These are phyloP conservation scores for Lithophane leautieri DNA, from an alignment of 2,888 invertebrate species.

Conservation along the genomic window DNA sequence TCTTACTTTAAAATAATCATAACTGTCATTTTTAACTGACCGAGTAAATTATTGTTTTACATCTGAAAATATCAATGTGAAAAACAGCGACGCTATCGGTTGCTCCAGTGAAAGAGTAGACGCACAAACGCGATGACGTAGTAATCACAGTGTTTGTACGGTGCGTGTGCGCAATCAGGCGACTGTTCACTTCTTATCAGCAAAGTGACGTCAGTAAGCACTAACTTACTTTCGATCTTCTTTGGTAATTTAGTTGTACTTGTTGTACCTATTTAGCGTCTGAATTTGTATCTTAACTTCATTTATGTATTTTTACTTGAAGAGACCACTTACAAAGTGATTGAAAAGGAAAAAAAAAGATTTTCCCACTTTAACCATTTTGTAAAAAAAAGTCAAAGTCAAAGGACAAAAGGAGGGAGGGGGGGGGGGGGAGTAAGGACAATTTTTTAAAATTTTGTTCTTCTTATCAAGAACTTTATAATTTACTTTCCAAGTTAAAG, in stretches of 20 bases:
- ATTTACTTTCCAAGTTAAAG: background rate
- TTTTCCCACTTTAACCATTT: background rate
- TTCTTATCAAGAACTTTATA: background rate
- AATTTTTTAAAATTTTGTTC: too few relatives aligned
- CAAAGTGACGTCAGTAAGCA: slow-evolving; percentile 65
- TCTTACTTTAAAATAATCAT: background rate
- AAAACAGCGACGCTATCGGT: slow-evolving; percentile 35
- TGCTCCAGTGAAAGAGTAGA: slow-evolving; percentile 37
- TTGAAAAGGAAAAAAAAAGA: background rate
- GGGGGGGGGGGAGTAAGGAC: too few relatives aligned
- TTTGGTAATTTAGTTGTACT: slow-evolving; percentile 40
- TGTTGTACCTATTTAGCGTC: background rate
- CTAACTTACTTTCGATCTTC: slow-evolving; percentile 67
- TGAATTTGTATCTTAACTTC: background rate
- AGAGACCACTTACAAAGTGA: background rate
- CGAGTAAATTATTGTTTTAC: background rate
- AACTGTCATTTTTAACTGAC: background rate
- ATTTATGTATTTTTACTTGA: background rate
- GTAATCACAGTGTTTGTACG: slow-evolving; percentile 54
- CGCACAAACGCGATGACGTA: slow-evolving; percentile 49
- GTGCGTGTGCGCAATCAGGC: slow-evolving; percentile 60
- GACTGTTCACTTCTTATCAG: slow-evolving; percentile 65
- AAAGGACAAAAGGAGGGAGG: too few relatives aligned
- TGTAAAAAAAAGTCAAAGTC: too few relatives aligned
- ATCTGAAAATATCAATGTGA: too few relatives aligned